Base-by-base conservation (phyloP, 2,797 vertebrate genomes). In the Epinephelus malabaricus region DNA sequence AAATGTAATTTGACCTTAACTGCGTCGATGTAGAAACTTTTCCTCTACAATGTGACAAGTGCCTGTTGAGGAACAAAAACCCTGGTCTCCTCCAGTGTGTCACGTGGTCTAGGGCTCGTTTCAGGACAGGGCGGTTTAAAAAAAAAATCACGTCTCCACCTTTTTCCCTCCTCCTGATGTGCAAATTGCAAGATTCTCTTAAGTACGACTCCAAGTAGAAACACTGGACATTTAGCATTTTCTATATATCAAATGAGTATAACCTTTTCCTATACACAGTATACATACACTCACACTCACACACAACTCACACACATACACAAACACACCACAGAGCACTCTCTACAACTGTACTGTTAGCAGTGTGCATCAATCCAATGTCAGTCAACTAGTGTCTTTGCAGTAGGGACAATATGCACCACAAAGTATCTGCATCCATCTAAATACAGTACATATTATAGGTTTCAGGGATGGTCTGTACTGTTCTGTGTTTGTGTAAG, bases 151-250 rank as follows among this genome's bases (percentile, higher is more conserved):
- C 92, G 93, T 96, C 79, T 88, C 82, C 67, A 71, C 74, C 77
- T 15, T 93, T 96, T 90, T 92, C 95, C 96, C 95, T 97, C 94
- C 93, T 95, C 95, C 97, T 95, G 94, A 98, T 99, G 98, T 99
- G 98, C 98, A 99, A 99, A 99, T 96, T 91, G 98, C 98, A 99
- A 99, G 95, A 96, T 97, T 97, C 94, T 92, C 96, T 97, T 97
- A 98, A 98, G 96, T 97, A 97, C 95, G 96, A 96, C 96, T 96
- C 96, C 88, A 88, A 89, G 88, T 92, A 88, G 93, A 96, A 98
- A 98, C 97, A 97, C 96, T 97, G 96, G 96, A 98, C 96, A 97
- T 96, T 92, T 90, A 95, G 89, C 86, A 88, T 84, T 75, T 76
- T 84, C 86, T 92, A 79, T 80, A 87, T 86, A 92, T 92, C 75